Percentiles rank a stretch among this genome's conserved stretches.
phyloP scores from a whole-genome alignment of 2,113 vertebrate genomes.

The Trinectes maculatus region DNA sequence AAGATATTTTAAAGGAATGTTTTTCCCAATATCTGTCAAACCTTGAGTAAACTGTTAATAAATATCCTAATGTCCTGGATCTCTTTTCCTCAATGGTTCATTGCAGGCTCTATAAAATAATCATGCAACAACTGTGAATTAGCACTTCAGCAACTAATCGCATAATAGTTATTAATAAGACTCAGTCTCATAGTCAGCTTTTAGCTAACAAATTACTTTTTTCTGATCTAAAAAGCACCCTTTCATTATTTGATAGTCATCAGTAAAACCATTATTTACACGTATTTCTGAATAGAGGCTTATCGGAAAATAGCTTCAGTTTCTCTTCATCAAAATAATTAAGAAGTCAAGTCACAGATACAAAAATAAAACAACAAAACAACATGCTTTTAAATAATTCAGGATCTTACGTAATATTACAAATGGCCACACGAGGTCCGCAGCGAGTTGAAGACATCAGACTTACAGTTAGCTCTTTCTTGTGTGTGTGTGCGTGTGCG shows the following conservation, averaged over 20 bases:
- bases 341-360: neutral
- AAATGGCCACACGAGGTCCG: constrained; percentile 44
- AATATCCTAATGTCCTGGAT: no score
- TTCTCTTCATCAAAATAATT: neutral
- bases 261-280: neutral
- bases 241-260: neutral
- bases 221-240: no score
- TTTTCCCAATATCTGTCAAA: no score
- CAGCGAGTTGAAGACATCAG: neutral
- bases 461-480: neutral
- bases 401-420: neutral
- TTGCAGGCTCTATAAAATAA: neutral
- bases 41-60: no score
- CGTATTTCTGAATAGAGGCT: neutral
- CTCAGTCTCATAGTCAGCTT: no score
- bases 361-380: neutral
- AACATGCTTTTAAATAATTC: no score
- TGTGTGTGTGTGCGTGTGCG: no score
- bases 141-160: neutral
- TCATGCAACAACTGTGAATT: neutral
- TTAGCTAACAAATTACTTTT: no score
- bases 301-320: neutral
- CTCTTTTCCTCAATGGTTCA: no score
- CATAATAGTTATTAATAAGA: no score
- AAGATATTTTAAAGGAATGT: no score